phyloP scores from a whole-genome alignment of 2,797 vertebrate genomes.

The Sebastes diploproa region DNA sequence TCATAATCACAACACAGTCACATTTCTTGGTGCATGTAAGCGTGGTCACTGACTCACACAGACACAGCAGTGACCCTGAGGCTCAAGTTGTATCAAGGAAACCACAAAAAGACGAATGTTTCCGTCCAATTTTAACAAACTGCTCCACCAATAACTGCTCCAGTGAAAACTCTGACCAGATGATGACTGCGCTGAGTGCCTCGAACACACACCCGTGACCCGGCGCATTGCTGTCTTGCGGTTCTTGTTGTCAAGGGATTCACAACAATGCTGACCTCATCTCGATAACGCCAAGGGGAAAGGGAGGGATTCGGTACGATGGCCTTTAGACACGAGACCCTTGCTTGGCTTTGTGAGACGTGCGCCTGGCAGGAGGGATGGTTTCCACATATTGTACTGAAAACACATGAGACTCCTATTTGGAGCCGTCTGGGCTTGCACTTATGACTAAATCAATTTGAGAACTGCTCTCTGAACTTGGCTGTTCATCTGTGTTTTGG shows the following conservation, averaged over 20 bases:
- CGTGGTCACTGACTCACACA: conserved; percentile 37
- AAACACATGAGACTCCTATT: conserved; percentile 35
- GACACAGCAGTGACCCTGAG: conserved; percentile 27
- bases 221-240: conserved; percentile 25
- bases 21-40: conserved; percentile 18
- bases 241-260: conserved; percentile 53
- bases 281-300: conserved; percentile 5
- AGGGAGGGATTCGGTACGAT: conserved; percentile 5
- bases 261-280: conserved; percentile 65
- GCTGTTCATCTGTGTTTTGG: not conserved
- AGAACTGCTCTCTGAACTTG: not conserved
- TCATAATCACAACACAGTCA: conserved; percentile 24
- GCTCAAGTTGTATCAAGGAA: conserved; percentile 5
- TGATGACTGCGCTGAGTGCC: conserved; percentile 4
- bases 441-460: conserved; percentile 14
- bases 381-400: conserved; percentile 36
- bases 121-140: conserved; percentile 23
- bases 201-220: conserved; percentile 27
- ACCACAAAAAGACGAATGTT: conserved; percentile 28
- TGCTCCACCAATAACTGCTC: not conserved
- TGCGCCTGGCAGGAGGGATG: not conserved
- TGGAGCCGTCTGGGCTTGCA: conserved; percentile 14
- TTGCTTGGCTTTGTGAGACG: not conserved
- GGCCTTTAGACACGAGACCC: conserved; percentile 14
- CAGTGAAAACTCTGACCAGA: conserved; percentile 18